Percentiles rank a stretch among this genome's conserved stretches.
phyloP scores from a whole-genome alignment of 2,797 vertebrate species.

The Clamator glandarius region DNA sequence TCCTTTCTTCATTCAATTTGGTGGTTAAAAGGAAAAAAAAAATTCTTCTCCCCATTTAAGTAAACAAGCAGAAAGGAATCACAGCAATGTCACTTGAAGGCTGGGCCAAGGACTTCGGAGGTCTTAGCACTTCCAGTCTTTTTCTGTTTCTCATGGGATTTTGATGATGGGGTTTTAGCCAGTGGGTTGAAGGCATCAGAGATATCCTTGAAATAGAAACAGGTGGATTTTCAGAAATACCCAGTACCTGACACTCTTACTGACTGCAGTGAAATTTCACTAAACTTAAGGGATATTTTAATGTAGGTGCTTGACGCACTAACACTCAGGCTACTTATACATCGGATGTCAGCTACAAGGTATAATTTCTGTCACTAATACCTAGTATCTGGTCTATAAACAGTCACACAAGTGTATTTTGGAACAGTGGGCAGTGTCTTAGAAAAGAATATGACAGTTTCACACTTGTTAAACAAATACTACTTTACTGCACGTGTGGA shows the following conservation, averaged over 20 bases:
- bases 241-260: neutral
- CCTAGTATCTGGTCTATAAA: neutral
- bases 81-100: neutral
- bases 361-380: neutral
- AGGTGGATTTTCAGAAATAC: neutral
- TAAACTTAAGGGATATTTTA: neutral
- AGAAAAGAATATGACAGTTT: neutral
- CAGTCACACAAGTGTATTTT: neutral
- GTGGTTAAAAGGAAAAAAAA: neutral
- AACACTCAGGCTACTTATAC: neutral
- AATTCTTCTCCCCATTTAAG: neutral
- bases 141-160: neutral
- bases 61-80: neutral
- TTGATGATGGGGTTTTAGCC: neutral
- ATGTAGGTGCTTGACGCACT: neutral
- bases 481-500: neutral
- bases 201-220: neutral
- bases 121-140: neutral
- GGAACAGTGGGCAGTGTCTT: neutral
- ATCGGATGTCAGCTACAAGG: neutral
- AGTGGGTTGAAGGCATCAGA: neutral
- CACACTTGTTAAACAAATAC: neutral
- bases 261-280: neutral
- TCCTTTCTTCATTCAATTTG: neutral
- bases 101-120: neutral